These are phyloP conservation scores for Bradypodion pumilum DNA, from an alignment of 2,797 vertebrate genomes.

Conservation along the genomic window DNA sequence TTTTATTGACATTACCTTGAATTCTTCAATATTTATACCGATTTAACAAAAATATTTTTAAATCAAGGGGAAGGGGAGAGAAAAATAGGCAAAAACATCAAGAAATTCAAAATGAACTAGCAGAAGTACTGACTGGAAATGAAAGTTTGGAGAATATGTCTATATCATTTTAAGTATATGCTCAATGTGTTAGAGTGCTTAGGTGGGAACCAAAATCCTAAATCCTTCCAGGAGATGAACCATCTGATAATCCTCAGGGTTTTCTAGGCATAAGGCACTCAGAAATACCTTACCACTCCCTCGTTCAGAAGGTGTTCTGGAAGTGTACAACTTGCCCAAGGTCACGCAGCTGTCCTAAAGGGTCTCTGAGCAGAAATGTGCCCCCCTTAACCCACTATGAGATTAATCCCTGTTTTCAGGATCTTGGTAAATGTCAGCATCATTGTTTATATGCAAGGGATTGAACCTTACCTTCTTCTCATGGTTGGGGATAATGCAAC, in stretches of 20 bases:
- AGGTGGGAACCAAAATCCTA: too few species aligned
- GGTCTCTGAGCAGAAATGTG: too few species aligned
- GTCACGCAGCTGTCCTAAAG: too few species aligned
- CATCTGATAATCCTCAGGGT: too few species aligned
- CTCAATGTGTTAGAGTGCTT: too few species aligned
- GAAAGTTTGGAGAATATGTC: not conserved
- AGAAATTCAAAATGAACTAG: not conserved
- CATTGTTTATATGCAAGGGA: accelerated
- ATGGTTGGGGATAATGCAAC: conserved; percentile 98
- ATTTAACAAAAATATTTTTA: not conserved
- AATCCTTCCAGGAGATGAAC: too few species aligned
- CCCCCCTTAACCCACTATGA: too few species aligned
- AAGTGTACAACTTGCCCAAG: too few species aligned
- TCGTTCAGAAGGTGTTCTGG: too few species aligned
- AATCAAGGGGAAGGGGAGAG: too few species aligned
- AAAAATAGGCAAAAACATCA: not conserved
- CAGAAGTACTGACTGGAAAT: not conserved
- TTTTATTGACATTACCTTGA: not conserved
- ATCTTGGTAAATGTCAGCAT: not conserved
- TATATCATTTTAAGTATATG: not conserved
- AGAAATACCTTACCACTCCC: too few species aligned
- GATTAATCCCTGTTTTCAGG: not conserved
- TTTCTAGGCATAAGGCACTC: too few species aligned
- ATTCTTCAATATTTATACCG: not conserved
- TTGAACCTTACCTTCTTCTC: conserved; percentile 90